Base-by-base conservation (phyloP, 2,113 vertebrate species). In the Gymnocephalus cernua region DNA sequence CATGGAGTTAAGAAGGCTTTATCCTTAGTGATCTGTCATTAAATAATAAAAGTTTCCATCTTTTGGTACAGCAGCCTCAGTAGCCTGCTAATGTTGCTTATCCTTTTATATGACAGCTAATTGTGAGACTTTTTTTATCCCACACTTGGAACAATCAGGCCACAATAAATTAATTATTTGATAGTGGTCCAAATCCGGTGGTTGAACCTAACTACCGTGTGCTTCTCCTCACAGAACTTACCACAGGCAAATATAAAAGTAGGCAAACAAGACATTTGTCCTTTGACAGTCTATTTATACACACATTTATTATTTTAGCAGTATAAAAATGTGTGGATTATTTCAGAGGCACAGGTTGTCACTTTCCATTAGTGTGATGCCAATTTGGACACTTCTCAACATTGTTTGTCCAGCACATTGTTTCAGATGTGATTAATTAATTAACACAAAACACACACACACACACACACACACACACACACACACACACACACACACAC, bases 351-450 rank as follows among this genome's bases (percentile, higher is more conserved):
- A 21, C 15, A 61, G 15, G 35, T 51, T 66, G 65, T 79, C 57
- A 51, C 51, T 69, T 71, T 10, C 21, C 51, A 67, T 77, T 76
- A 65, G 50, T 47, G 18, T 57, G 78, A 86, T 18, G 69, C 57
- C 63, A 67, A 38, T 81, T 53, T 69, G 23, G 72, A 73, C 27
- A 19, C 56, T 57, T n/a, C 6, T 71, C n/a, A 63, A 15, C 70
- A 13, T 74, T 69, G 63, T 78, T 88, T 81, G 50, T 85, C 59
- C 19, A 27, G 48, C 62, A 57, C 61, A 66, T 84, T 79, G 71
- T 74, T 80, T 79, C 23, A 74, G 72, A 84, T 64, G 54, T 82
- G 66, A 51, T 84, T 80, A 74, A 79, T 83, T 58, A 59, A 56
- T 65, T n/a, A 77, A 57, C 61, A 51, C 48, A 67, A 69, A 68